A percentile compares a stretch with the other conserved stretches of the same genome.
phyloP scores from a whole-genome alignment of 1,140 invertebrate genomes.

The Spodoptera litura region DNA sequence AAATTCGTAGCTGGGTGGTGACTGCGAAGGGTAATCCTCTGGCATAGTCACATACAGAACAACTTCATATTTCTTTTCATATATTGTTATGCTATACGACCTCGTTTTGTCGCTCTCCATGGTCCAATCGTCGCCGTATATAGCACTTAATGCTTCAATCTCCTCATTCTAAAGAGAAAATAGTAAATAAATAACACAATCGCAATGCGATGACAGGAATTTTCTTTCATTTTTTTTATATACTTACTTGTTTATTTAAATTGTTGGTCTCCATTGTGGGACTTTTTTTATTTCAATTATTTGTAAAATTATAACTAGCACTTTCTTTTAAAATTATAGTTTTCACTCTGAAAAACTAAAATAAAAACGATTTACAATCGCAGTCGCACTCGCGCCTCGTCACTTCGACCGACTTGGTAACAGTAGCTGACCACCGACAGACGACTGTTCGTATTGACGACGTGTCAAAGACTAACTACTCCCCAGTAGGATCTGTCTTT shows the following conservation, averaged over 20 bases:
- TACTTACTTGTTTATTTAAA: conserved; percentile 71
- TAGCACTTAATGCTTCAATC: conserved; percentile 91
- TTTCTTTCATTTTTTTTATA: background rate
- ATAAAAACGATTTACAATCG: too few relatives aligned
- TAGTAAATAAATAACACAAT: conserved; percentile 1
- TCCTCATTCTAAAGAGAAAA: conserved; percentile 88
- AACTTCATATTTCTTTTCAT: conserved; percentile 82
- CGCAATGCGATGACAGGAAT: background rate
- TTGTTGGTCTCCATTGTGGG: conserved; percentile 68
- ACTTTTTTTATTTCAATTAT: too few relatives aligned
- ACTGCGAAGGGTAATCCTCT: conserved; percentile 88
- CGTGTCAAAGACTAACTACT: too few relatives aligned
- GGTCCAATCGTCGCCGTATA: conserved; percentile 91
- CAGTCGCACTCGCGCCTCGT: too few relatives aligned
- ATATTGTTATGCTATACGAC: conserved; percentile 87
- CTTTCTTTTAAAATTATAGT: too few relatives aligned
- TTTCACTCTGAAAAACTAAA: too few relatives aligned
- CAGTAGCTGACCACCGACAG: too few relatives aligned
- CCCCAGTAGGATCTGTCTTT: too few relatives aligned
- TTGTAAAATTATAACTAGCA: too few relatives aligned
- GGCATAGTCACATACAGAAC: conserved; percentile 88
- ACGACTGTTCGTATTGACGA: too few relatives aligned
- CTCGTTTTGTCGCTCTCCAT: conserved; percentile 86
- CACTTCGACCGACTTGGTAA: too few relatives aligned
- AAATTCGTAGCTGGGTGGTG: conserved; percentile 90